These are phyloP conservation scores for Nansenia antarctica DNA, from an alignment of 2,113 vertebrate species.

Conservation along the genomic window DNA sequence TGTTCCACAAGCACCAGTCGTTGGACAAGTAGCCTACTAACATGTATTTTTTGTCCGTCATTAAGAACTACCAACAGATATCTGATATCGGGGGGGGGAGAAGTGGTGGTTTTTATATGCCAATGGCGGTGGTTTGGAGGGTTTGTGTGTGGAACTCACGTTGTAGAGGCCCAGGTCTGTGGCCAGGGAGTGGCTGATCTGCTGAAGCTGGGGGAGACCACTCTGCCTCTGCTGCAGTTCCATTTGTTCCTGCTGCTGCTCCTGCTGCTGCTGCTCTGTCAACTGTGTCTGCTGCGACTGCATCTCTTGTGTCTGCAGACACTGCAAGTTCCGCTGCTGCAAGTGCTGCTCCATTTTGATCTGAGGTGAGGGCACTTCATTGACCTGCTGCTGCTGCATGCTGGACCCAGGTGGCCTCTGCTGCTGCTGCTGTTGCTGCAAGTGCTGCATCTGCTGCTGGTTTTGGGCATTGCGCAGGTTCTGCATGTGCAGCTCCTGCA, in stretches of 20 bases:
- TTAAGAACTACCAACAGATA: no score
- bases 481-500: conserved; percentile 65
- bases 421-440: conserved; percentile 49
- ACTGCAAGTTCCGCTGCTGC: conserved; percentile 49
- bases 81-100: no score
- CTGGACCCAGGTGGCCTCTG: neutral
- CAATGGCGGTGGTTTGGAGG: neutral
- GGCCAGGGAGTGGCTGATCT: conserved; percentile 63
- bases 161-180: conserved; percentile 69
- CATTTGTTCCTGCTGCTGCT: conserved; percentile 13
- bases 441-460: conserved; percentile 67
- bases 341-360: conserved; percentile 50
- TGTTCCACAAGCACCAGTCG: no score
- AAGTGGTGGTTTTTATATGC: neutral
- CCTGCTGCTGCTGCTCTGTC: conserved; percentile 21
- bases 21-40: no score
- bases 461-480: conserved; percentile 61
- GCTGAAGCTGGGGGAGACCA: conserved; percentile 61
- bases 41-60: no score
- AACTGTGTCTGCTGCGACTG: conserved; percentile 29
- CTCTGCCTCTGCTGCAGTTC: conserved; percentile 34
- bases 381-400: conserved; percentile 46
- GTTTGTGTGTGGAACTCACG: conserved; percentile 42
- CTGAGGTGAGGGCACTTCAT: neutral
- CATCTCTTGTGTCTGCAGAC: conserved; percentile 24